A percentile compares a stretch with the other conserved stretches of the same genome.
These are phyloP conservation scores for Platysternon megacephalum DNA, from an alignment of 2,113 vertebrate genomes.

Conservation along the genomic window DNA sequence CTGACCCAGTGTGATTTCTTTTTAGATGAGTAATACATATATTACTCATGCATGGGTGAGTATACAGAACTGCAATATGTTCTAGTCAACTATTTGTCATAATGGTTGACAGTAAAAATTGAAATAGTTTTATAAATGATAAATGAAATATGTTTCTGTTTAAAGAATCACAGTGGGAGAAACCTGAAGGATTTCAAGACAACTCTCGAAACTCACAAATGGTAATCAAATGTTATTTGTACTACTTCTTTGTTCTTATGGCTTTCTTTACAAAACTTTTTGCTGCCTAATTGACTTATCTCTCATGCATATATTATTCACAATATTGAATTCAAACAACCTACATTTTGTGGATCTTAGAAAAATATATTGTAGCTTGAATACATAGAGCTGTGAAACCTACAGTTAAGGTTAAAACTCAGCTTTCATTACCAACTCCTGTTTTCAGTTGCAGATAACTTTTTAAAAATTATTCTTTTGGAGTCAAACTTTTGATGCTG, in stretches of 20 bases:
- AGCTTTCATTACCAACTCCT: not conserved
- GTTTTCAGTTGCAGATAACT: not conserved
- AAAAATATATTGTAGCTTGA: not conserved
- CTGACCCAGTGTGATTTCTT: not conserved
- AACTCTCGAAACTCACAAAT: constrained; percentile 67
- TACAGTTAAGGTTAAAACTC: not conserved
- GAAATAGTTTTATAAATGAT: not conserved
- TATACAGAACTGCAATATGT: no score
- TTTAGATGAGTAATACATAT: accelerated
- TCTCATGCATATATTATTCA: not conserved
- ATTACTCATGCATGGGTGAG: not conserved
- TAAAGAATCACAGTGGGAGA: constrained; percentile 86
- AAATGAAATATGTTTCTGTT: constrained; percentile 43
- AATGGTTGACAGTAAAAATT: not conserved
- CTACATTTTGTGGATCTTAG: not conserved
- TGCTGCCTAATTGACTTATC: not conserved
- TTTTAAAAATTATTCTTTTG: not conserved
- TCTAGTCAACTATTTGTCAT: not conserved
- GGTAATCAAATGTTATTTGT: constrained; percentile 70
- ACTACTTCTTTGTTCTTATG: constrained; percentile 11
- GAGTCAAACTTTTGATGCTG: not conserved
- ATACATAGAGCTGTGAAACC: not conserved
- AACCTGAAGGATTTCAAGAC: constrained; percentile 84
- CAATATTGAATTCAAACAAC: not conserved
- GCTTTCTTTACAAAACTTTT: not conserved